phyloP scores from a whole-genome alignment of 2,797 vertebrate genomes.

The Sarcoramphus papa region DNA sequence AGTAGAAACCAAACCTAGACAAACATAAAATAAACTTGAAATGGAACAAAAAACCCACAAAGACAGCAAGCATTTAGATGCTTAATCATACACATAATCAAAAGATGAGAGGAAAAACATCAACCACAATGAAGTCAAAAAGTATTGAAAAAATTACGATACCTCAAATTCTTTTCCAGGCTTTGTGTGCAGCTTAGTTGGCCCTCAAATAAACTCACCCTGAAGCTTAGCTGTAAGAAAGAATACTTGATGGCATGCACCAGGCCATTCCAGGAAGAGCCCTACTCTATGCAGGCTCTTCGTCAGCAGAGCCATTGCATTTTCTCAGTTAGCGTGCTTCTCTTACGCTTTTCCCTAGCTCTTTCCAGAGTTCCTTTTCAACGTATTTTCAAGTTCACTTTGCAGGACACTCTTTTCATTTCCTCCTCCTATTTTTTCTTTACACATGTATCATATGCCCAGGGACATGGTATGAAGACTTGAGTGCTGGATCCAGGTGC shows the following conservation, averaged over 20 bases:
- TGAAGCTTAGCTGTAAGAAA: not conserved
- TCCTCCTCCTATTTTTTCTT: not conserved
- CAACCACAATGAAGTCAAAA: not conserved
- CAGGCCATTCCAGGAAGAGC: not conserved
- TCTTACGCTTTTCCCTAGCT: rapidly evolving
- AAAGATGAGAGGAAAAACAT: not conserved
- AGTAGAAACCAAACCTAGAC: not conserved
- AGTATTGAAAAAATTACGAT: not conserved
- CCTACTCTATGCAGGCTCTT: not conserved
- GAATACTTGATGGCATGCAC: rapidly evolving
- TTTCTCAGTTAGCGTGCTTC: not conserved
- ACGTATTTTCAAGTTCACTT: not conserved
- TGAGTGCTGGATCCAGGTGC: not conserved
- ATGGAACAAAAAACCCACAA: not conserved
- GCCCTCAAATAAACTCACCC: not conserved
- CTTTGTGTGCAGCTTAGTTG: not conserved
- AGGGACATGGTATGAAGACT: not conserved
- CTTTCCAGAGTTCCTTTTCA: not conserved
- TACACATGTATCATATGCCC: rapidly evolving
- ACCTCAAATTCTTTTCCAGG: not conserved
- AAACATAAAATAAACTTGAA: not conserved
- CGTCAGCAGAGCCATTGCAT: not conserved
- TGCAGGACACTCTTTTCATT: not conserved
- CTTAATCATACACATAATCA: not conserved
- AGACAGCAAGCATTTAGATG: not conserved